A percentile compares a stretch with the other conserved stretches of the same genome.
Conservation (phyloP, 1,140 invertebrate species). For the Drosophila cardini region DNA sequence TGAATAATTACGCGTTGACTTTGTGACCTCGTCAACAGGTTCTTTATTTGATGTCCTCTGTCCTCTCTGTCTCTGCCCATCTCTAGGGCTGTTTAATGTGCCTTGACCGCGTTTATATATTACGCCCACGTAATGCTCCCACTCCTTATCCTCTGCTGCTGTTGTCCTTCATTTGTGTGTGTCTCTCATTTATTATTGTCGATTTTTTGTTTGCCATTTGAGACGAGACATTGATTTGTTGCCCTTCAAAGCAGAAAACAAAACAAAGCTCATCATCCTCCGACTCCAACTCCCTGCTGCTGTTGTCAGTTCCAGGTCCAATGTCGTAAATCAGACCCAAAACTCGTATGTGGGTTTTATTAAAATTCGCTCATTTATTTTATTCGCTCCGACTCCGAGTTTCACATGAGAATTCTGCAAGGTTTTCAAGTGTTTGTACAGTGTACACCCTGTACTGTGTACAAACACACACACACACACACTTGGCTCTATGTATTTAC, state of each 20-base stretch:
- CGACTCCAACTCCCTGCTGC: background rate
- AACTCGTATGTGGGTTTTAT: constrained; percentile 28
- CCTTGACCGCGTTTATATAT: constrained; percentile 17
- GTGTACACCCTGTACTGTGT: background rate
- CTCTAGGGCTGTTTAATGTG: constrained; percentile 3
- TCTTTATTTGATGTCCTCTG: constrained; percentile 6
- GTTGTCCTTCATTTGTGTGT: constrained; percentile 5
- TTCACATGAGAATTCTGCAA: constrained; percentile 21
- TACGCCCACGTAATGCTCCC: constrained; percentile 14
- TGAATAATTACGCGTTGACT: constrained; percentile 47
- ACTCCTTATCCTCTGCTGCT: background rate
- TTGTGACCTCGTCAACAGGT: constrained; percentile 36
- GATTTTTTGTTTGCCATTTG: constrained; percentile 30
- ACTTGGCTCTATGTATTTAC: background rate
- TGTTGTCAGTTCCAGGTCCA: constrained; percentile 24
- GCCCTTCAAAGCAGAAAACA: constrained; percentile 24
- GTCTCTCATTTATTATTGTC: constrained; percentile 28
- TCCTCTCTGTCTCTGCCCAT: background rate
- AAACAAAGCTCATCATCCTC: background rate
- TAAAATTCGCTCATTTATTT: constrained; percentile 39
- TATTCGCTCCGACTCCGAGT: constrained; percentile 14
- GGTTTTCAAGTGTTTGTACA: constrained; percentile 1
- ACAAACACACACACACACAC: background rate
- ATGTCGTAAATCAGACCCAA: constrained; percentile 33
- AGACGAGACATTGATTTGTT: constrained; percentile 41